Base-by-base conservation (phyloP, 2,113 vertebrate species). In the Sapayoa aenigma region DNA sequence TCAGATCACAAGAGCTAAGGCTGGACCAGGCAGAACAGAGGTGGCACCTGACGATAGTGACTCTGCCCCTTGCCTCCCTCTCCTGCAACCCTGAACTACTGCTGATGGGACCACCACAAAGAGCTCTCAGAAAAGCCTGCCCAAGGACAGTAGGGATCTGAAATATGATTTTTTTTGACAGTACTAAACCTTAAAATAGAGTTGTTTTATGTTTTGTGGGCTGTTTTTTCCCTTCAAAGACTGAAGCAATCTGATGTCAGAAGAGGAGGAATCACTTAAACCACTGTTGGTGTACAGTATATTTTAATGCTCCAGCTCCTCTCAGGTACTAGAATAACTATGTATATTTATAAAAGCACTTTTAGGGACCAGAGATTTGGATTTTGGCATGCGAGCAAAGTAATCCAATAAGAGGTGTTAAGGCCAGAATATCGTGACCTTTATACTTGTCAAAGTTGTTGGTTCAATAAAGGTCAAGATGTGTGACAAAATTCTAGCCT, bases 381-480 rank as follows among this genome's bases (percentile, higher is more conserved):
- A 87, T 80, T 95, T 92, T 91, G 73, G 93, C 87, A 72, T 55
- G 62, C 59, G 71, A 95, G 91, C 58, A 87, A 93, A 94, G 78
- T 74, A 95, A 97, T 94, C 80, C 83, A 77, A 81, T 92, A 75
- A 92, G 80, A 93, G 58, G 76, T 75, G 65, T 41, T 84, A 88
- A 94, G 88, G 91, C 52, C 89, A 90, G 49, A 74, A 94, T 78
- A 69, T 92, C 83, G 74, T 95, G 81, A 96, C 87, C 94, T 97
- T 97, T 95, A 35, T 92, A 81, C 93, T 91, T 91, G 89, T 83
- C 65, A 95, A 42, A 96, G 94, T 75, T 90, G 78, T 95, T 94
- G 83, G 79, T 94, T 96, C 89, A 93, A 93, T 94, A 96, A 96
- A 96, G 94, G 87, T 92, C 80, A 92, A 95, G 79, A 85, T 73